Conservation (phyloP, 2,797 vertebrate species). For the Spinibarbus caldwelli region DNA sequence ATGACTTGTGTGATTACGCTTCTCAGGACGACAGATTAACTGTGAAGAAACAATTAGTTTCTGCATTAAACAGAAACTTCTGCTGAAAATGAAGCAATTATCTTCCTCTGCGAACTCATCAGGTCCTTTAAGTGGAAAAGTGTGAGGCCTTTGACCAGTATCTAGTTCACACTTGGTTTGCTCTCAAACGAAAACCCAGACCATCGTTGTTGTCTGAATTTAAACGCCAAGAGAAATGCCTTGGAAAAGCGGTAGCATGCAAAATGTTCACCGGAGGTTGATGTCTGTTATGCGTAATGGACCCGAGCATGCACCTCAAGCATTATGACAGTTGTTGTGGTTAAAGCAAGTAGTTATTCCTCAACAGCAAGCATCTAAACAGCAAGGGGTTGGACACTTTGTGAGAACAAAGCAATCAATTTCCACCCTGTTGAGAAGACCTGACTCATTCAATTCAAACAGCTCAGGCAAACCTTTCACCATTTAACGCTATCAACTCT, state of each 20-base stretch:
- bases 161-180: slow-evolving; percentile 21
- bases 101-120: slow-evolving; percentile 45
- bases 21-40: slow-evolving; percentile 53
- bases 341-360: slow-evolving; percentile 1
- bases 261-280: not conserved
- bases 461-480: slow-evolving; percentile 2
- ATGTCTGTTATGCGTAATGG: not conserved
- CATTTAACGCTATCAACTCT: not conserved
- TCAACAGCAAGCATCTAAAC: not conserved
- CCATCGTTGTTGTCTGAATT: not conserved
- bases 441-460: not conserved
- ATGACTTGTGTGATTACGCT: slow-evolving; percentile 52
- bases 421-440: not conserved
- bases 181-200: not conserved
- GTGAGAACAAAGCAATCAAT: slow-evolving; percentile 27
- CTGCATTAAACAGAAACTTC: slow-evolving; percentile 57
- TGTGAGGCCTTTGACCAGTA: slow-evolving; percentile 32
- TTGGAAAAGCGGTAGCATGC: not conserved
- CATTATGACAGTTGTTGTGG: slow-evolving; percentile 10
- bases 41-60: slow-evolving; percentile 64
- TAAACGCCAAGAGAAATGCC: not conserved
- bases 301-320: not conserved
- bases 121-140: slow-evolving; percentile 50
- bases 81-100: slow-evolving; percentile 54
- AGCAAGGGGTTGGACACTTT: not conserved